Conservation (phyloP, 2,797 vertebrate species). For the Scleropages formosus region DNA sequence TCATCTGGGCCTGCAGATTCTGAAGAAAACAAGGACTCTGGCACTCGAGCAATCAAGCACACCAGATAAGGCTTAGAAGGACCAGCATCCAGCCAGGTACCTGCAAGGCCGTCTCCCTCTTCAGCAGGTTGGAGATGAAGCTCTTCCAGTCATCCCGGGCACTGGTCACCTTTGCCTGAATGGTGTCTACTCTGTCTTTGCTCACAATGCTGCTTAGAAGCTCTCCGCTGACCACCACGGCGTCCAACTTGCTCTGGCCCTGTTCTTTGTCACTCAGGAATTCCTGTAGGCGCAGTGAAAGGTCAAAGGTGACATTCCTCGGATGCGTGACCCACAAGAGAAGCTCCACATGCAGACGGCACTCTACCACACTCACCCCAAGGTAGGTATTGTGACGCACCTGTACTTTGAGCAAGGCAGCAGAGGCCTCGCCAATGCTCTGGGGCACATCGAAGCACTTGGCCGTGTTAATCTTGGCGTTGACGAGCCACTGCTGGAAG, state of each 20-base stretch:
- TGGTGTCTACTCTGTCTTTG: constrained; percentile 77
- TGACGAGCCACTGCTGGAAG: constrained; percentile 92
- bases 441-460: constrained; percentile 93
- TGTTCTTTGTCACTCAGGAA: constrained; percentile 88
- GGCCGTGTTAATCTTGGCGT: constrained; percentile 85
- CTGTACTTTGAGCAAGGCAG: constrained; percentile 89
- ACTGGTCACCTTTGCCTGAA: constrained; percentile 75
- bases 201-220: constrained; percentile 79
- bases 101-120: constrained; percentile 84
- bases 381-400: constrained; percentile 68
- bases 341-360: too few relatives aligned
- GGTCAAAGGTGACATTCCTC: too few relatives aligned
- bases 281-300: constrained; percentile 69
- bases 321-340: too few relatives aligned
- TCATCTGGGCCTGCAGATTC: constrained; percentile 91
- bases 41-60: too few relatives aligned
- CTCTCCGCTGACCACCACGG: constrained; percentile 81
- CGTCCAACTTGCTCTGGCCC: constrained; percentile 86
- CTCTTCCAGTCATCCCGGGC: constrained; percentile 90
- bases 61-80: background rate
- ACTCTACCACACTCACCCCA: too few relatives aligned
- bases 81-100: constrained; percentile 49
- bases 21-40: constrained; percentile 46
- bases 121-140: constrained; percentile 83
- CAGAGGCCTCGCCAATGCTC: constrained; percentile 78